Conservation (phyloP, 1,140 invertebrate genomes). For the Batillaria attramentaria region DNA sequence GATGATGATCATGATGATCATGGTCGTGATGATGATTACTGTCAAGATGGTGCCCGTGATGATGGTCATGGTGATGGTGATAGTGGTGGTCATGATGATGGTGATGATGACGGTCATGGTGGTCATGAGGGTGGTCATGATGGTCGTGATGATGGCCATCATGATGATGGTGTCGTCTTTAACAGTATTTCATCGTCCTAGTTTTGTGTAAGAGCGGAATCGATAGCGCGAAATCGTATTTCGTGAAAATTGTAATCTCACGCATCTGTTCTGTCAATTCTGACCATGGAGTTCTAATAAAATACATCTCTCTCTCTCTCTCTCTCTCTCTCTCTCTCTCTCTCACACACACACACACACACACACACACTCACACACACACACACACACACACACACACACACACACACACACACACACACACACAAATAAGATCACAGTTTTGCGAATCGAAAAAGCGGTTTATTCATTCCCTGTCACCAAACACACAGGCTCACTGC, state of each 20-base stretch:
- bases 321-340: not conserved
- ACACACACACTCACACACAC: not conserved
- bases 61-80: not conserved
- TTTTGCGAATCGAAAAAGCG: no score
- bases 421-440: not conserved
- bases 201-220: not conserved
- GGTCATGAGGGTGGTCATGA: not conserved
- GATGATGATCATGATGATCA: slow-evolving; percentile 19
- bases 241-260: not conserved
- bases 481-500: no score
- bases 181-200: not conserved
- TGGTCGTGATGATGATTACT: not conserved
- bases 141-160: not conserved
- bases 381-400: slow-evolving; percentile 2
- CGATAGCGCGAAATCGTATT: not conserved
- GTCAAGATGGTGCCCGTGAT: not conserved
- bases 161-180: not conserved
- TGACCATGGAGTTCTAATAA: not conserved
- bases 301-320: not conserved
- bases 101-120: slow-evolving; percentile 1
- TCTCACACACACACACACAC: not conserved
- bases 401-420: slow-evolving; percentile 2
- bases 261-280: not conserved
- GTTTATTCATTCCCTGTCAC: no score
- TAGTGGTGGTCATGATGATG: not conserved